These are phyloP conservation scores for Latrodectus geometricus DNA, from an alignment of 1,140 invertebrate species.

Conservation along the genomic window DNA sequence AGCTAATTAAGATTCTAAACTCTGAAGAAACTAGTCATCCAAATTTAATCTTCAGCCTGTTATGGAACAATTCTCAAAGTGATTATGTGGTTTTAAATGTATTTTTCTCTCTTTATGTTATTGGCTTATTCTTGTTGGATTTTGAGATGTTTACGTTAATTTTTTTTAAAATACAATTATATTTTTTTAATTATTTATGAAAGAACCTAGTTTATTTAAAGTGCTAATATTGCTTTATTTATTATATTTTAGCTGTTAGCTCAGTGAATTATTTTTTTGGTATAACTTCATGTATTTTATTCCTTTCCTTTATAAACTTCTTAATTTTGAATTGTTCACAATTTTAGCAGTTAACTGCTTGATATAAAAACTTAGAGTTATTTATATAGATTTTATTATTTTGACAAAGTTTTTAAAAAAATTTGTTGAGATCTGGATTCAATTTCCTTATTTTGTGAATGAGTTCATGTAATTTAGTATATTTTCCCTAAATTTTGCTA, in stretches of 20 bases:
- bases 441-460: too few species aligned
- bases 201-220: background rate
- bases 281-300: too few species aligned
- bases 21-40: conserved; percentile 53
- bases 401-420: too few species aligned
- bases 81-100: background rate
- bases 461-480: too few species aligned
- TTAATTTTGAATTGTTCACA: too few species aligned
- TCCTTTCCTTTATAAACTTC: too few species aligned
- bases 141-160: background rate
- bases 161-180: background rate
- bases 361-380: too few species aligned
- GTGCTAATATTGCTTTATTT: background rate
- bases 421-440: too few species aligned
- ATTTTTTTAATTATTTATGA: background rate
- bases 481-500: too few species aligned
- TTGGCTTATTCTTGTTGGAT: background rate
- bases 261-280: too few species aligned
- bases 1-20: conserved; percentile 28
- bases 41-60: conserved; percentile 50
- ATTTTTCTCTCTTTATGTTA: background rate
- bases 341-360: too few species aligned
- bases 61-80: background rate
- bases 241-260: background rate
- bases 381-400: too few species aligned